phyloP scores from a whole-genome alignment of 1,140 invertebrate species.

The Pseudomyrmex cubaensis region DNA sequence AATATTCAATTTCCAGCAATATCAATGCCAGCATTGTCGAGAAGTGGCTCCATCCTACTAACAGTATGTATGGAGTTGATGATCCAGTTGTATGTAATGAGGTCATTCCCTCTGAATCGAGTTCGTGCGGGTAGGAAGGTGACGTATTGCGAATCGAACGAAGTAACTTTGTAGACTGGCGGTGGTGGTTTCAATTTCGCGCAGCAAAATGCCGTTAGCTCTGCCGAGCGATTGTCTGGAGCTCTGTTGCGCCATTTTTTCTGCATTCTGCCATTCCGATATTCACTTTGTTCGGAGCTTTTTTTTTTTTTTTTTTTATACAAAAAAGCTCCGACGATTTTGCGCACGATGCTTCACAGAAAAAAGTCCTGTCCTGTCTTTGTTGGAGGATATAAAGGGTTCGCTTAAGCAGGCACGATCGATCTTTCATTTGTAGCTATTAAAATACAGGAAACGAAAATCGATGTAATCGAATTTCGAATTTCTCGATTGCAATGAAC shows the following conservation, averaged over 20 bases:
- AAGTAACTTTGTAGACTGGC: conserved; percentile 67
- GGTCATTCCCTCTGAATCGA: conserved; percentile 71
- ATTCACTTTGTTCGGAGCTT: conserved; percentile 26
- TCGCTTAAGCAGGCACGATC: background rate
- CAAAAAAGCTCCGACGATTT: conserved; percentile 9
- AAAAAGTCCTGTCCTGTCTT: conserved; percentile 4
- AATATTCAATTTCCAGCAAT: conserved; percentile 61
- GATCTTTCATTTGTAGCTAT: background rate
- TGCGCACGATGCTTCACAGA: background rate
- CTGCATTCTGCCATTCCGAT: conserved; percentile 26
- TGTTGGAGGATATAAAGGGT: background rate
- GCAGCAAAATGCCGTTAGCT: conserved; percentile 42
- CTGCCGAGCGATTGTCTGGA: conserved; percentile 31
- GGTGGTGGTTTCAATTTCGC: conserved; percentile 69
- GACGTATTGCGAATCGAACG: conserved; percentile 64
- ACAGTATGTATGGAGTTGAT: conserved; percentile 45
- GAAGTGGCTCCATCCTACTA: conserved; percentile 31
- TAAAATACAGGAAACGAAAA: too few species aligned
- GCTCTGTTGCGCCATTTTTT: conserved; percentile 41
- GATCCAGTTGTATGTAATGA: conserved; percentile 69
- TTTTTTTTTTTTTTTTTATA: background rate
- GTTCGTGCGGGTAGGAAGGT: conserved; percentile 72
- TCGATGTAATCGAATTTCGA: too few species aligned
- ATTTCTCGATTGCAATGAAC: too few species aligned
- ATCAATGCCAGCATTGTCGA: conserved; percentile 58